Evolutionary conservation across 2,888 invertebrate species (phyloP).

Genomic region (Lochmaea capreae): DNA sequence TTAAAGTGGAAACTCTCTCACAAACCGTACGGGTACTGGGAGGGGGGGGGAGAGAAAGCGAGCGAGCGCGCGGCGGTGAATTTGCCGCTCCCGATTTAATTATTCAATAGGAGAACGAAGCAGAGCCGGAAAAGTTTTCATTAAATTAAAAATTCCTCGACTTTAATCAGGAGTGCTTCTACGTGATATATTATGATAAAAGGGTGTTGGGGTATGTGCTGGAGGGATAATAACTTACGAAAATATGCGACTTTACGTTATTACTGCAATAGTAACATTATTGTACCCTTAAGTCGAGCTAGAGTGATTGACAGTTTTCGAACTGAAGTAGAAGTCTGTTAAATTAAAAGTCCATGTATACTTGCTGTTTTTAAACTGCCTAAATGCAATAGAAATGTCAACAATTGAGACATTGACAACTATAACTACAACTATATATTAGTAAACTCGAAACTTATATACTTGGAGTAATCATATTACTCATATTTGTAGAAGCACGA

Average conservation of each 20-base stretch:
- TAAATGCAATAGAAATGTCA: no score
- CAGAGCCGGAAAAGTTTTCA: slow-evolving; percentile 51
- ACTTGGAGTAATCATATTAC: no score
- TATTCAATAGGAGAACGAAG: slow-evolving; percentile 54
- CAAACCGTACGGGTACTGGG: slow-evolving; percentile 3
- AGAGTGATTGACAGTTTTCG: background rate
- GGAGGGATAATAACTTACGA: slow-evolving; percentile 3
- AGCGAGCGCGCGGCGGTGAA: slow-evolving; percentile 26
- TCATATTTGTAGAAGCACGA: no score
- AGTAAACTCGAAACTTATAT: no score
- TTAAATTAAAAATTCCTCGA: slow-evolving; percentile 56
- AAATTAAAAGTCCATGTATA: no score
- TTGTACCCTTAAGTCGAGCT: background rate
- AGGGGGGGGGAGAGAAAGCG: background rate
- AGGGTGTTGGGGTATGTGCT: slow-evolving; percentile 24
- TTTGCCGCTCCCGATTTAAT: slow-evolving; percentile 53
- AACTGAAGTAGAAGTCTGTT: no score
- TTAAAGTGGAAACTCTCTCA: slow-evolving; percentile 52
- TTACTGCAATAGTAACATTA: background rate
- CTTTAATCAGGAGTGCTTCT: slow-evolving; percentile 50
- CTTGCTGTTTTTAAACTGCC: no score
- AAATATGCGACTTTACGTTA: slow-evolving; percentile 2
- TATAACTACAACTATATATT: no score
- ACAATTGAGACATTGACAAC: no score
- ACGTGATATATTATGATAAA: slow-evolving; percentile 45